Conservation (phyloP, 2,113 vertebrate species). For the Cichladusa arquata region DNA sequence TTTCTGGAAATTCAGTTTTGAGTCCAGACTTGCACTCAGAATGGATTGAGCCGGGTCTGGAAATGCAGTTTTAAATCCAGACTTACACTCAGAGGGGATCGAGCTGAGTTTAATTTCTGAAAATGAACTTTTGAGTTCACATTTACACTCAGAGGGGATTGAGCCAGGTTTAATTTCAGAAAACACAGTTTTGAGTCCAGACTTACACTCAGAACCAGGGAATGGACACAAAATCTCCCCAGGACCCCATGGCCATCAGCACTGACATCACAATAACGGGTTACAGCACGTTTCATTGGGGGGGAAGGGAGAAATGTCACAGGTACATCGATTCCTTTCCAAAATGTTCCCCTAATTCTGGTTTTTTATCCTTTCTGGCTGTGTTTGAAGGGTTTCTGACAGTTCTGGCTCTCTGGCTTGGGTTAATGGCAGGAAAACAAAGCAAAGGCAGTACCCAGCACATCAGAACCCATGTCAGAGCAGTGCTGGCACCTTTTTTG, state of each 20-base stretch:
- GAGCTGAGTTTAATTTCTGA: not conserved
- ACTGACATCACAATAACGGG: not conserved
- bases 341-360: not conserved
- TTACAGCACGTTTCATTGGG: not conserved
- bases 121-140: too few relatives aligned
- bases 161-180: not conserved
- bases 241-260: not conserved
- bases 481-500: not conserved
- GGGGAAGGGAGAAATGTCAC: not conserved
- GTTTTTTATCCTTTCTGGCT: not conserved
- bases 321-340: not conserved
- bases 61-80: not conserved
- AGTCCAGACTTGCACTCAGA: not conserved
- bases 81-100: not conserved
- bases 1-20: fast-evolving
- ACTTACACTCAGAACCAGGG: not conserved
- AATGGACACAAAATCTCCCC: not conserved
- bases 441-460: not conserved
- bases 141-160: not conserved
- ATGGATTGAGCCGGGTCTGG: too few relatives aligned
- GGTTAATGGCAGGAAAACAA: not conserved
- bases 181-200: not conserved
- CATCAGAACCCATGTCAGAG: not conserved
- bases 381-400: not conserved
- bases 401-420: not conserved